Base-by-base conservation (phyloP, 2,113 vertebrate species). In the Lampris incognitus region DNA sequence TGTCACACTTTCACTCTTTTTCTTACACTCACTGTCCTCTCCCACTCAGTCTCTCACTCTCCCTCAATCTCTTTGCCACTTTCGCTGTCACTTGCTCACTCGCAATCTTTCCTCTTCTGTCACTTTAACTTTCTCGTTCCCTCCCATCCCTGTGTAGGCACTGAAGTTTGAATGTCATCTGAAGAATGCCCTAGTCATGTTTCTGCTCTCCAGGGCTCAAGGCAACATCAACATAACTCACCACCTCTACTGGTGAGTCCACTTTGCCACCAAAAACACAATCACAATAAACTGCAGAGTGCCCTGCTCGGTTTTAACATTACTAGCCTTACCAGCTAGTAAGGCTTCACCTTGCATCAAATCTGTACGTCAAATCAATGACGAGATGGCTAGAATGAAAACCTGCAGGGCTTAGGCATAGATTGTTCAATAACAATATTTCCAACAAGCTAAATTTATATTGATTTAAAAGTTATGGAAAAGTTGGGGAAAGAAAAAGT, bases 101-200 rank as follows among this genome's bases (percentile, higher is more conserved):
- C 44, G 9, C 1, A 9, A 38, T 74, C 44, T 67, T 8, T 8
- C 3, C 52, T 24, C 42, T 13, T 67, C 36, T 4, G 64, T 54
- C 60, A 7, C 44, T 46, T 65, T 36, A n/a, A 6, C n/a, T 37
- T 6, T 49, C 42, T 62, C 40, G 13, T 1, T 72, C 71, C 5
- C 78, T 85, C 83, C 59, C 67, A 75, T 88, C 66, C 9, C 46
- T 54, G 75, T 1, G 38, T 89, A 99, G 98, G 97, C 98, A 39
- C 62, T 99, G 85, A 99, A 97, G 88, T 97, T 96, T 54, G 98
- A 99, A 87, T 96, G 96, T 81, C 97, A 98, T 87, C 92, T 99
- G 62, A 96, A 97, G 77, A 99, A 93, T 58, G 92, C 96, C 59
- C 94, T 99, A 56, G 95, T 98, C 72, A 93, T 88, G 87, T 97